Evolutionary conservation across 1,140 invertebrate species (phyloP).

Genomic region (Mizuhopecten yessoensis): DNA sequence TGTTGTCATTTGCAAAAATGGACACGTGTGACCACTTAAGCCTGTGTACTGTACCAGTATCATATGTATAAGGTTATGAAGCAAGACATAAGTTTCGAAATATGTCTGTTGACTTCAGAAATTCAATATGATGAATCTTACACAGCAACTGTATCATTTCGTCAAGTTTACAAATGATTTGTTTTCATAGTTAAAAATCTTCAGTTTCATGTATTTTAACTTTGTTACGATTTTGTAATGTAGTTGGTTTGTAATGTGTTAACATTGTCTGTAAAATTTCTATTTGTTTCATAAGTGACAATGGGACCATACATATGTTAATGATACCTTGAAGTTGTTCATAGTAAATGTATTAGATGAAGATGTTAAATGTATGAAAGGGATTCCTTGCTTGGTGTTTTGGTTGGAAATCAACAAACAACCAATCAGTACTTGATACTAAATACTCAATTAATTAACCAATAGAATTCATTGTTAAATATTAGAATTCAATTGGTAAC

Average conservation of each 20-base stretch:
- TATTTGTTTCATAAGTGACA: background rate
- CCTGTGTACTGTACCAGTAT: too few species aligned
- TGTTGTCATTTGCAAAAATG: too few species aligned
- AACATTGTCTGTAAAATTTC: background rate
- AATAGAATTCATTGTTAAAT: slow-evolving; percentile 2
- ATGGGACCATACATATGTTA: background rate
- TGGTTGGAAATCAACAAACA: background rate
- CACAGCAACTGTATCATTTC: background rate
- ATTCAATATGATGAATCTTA: background rate
- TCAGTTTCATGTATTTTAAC: background rate
- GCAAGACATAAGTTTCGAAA: too few species aligned
- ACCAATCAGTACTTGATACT: slow-evolving; percentile 22
- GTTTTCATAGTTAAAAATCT: background rate
- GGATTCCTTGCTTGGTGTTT: background rate
- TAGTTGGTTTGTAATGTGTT: background rate
- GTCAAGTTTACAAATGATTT: background rate
- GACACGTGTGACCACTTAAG: too few species aligned
- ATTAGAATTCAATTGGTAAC: background rate
- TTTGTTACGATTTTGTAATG: background rate
- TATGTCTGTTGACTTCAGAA: background rate
- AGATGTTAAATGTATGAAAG: background rate
- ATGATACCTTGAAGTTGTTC: background rate
- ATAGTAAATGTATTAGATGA: background rate
- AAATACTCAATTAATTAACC: background rate
- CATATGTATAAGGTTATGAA: too few species aligned